Evolutionary conservation across 2,113 vertebrate species (phyloP).

Genomic region (Cyanocitta stelleri): DNA sequence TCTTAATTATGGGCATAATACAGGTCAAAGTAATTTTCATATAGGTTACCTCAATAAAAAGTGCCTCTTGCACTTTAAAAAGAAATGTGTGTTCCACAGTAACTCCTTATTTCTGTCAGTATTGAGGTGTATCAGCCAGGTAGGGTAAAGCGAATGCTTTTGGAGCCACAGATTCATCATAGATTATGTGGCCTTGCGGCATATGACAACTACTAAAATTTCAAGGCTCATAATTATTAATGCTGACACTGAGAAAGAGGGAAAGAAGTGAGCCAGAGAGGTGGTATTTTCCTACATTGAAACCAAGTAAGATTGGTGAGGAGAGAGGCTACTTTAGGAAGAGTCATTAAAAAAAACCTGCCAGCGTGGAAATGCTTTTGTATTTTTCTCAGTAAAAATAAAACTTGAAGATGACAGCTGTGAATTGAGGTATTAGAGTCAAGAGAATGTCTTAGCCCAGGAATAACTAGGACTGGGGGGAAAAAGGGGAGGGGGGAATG

Average conservation of each 20-base stretch:
- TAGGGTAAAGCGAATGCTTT: background rate
- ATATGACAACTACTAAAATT: background rate
- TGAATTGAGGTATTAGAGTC: background rate
- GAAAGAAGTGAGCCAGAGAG: background rate
- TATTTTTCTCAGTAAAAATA: background rate
- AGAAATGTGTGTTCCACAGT: background rate
- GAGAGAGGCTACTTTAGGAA: background rate
- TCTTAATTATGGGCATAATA: background rate
- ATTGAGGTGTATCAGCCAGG: background rate
- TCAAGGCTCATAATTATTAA: background rate
- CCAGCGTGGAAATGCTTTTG: background rate
- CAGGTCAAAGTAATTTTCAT: background rate
- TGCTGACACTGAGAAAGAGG: background rate
- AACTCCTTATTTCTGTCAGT: background rate
- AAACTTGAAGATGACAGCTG: background rate
- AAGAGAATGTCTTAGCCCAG: background rate
- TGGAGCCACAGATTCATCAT: background rate
- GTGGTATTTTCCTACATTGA: background rate
- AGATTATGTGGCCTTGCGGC: background rate
- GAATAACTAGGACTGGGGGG: fast-evolving
- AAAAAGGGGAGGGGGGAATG: fast-evolving
- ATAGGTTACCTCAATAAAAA: background rate
- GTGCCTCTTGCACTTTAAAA: background rate
- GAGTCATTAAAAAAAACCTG: background rate
- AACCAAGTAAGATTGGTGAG: background rate